phyloP scores from a whole-genome alignment of 1,140 invertebrate genomes.

The Metaphire vulgaris region DNA sequence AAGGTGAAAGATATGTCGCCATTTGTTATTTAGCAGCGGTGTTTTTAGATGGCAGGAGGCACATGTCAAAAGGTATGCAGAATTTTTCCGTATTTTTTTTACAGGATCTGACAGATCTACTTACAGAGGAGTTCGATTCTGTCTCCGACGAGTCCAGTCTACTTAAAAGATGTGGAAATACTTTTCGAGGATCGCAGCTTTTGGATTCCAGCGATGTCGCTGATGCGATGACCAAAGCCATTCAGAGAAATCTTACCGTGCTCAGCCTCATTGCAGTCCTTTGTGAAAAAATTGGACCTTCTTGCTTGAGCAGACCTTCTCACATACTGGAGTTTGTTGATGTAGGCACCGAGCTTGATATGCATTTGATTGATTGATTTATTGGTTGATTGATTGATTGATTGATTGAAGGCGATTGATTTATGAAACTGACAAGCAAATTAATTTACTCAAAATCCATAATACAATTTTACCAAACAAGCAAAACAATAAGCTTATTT shows the following conservation, averaged over 20 bases:
- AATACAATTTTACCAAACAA: too few species aligned
- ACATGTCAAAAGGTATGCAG: too few species aligned
- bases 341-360: slow-evolving; percentile 23
- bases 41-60: too few species aligned
- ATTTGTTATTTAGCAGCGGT: too few species aligned
- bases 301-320: slow-evolving; percentile 34
- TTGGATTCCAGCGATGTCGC: background rate
- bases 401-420: background rate
- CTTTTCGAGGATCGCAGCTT: background rate
- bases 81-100: too few species aligned
- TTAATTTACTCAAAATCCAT: too few species aligned
- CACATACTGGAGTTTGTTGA: slow-evolving; percentile 41
- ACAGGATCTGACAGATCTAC: background rate
- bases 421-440: too few species aligned
- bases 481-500: too few species aligned
- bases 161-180: background rate
- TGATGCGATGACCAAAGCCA: slow-evolving; percentile 12
- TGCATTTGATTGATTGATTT: too few species aligned
- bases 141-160: too few species aligned
- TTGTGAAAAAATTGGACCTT: slow-evolving; percentile 38
- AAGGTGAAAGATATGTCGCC: too few species aligned
- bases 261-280: slow-evolving; percentile 36
- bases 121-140: slow-evolving; percentile 25
- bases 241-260: slow-evolving; percentile 15
- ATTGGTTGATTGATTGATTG: too few species aligned